Evolutionary conservation across 2,113 vertebrate genomes (phyloP), one percentile per base, ranked within the genome.

Genomic region (Abramis brama): DNA sequence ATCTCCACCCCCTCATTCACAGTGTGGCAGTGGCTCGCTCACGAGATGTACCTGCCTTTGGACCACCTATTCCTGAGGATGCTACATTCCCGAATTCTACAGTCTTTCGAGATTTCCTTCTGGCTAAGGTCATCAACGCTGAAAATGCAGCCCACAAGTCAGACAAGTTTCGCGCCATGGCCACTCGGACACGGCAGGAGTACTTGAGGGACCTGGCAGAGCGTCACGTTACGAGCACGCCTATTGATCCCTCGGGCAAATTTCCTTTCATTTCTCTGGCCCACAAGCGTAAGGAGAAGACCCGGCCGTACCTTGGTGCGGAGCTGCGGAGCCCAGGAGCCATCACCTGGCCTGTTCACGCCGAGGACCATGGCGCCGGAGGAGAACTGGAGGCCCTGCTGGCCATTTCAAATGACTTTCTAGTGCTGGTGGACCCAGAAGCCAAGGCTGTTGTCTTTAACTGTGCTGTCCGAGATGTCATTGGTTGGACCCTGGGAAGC

Each of bases 81-180:
- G 95, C 98, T 88, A 98, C 96, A 0, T 99, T 99, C 91, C 98
- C 98, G 55, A 99, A 99, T 88, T 99, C 98, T 36, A 96, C 97
- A 0, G 97, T 99, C 73, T 99, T 99, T 93, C 97, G 98, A 97
- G 98, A 99, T 96, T 99, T 99, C 92, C 95, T 99, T 74, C 91
- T 99, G 82, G 97, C 98, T 88, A 99, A 99, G 94, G 96, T 99
- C 87, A 98, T 99, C 91, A 99, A 99, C 9, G 98, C 97, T 1
- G 98, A 99, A 92, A 99, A 98, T 21, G 98, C 98, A 23, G 98
- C 98, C 89, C 98, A 99, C 93, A 99, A 99, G 91, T 99, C 98
- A 0, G 97, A 99, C 47, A 99, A 99, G 93, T 99, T 99, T 86
- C 95, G 97, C 0, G 97, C 98, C 4, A 99, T 99, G 98, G 98